Base-by-base conservation (phyloP, 2,113 vertebrate species). In the Paradoxurus hermaphroditus region DNA sequence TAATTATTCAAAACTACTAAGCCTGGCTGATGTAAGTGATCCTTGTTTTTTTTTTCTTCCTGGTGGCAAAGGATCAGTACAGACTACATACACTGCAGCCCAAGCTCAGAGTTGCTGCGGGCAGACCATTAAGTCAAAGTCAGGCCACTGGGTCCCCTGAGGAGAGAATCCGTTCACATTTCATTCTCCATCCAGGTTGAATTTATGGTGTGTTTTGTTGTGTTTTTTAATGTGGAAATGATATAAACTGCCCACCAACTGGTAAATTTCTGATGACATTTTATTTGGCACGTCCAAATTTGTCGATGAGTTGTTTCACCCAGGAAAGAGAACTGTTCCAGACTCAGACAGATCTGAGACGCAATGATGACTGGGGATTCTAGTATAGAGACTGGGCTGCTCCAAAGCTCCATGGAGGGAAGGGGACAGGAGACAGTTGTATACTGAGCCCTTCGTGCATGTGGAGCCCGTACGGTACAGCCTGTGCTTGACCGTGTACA, bases 261-360 rank as follows among this genome's bases (percentile, higher is more conserved):
- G 14, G 62, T 53, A 51, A 21, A 49, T 75, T 41, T 83, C 49
- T 70, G 21, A 83, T 46, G 65, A 4, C 34, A 29, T 39, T 56
- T 94, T 88, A 68, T 29, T 62, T 41, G 16, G 34, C 34, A 34
- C 29, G 63, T 36, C 8, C 39, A 53, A 39, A 90, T 86, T 83
- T 4, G 1, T 31, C 78, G 44, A 53, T 82, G 12, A 39, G 75
- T 65, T 41, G 3, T 49, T 68, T 86, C 81, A 51, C 46, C 7
- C 0, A 29, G 36, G 9, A 78, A 86, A 81, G 5, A 31, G 44
- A 89, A 36, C 46, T 63, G 6, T n/a, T 83, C 72, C 51, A 31
- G 34, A 21, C 62, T 90, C 62, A 84, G 36, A 53, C 75, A 92
- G 19, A 91, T 18, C 65, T 70, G 36, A 91, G 44, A 12, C 49